These are phyloP conservation scores for Clarias laeviceps DNA, from an alignment of 2,797 vertebrate genomes.

Conservation along the genomic window DNA sequence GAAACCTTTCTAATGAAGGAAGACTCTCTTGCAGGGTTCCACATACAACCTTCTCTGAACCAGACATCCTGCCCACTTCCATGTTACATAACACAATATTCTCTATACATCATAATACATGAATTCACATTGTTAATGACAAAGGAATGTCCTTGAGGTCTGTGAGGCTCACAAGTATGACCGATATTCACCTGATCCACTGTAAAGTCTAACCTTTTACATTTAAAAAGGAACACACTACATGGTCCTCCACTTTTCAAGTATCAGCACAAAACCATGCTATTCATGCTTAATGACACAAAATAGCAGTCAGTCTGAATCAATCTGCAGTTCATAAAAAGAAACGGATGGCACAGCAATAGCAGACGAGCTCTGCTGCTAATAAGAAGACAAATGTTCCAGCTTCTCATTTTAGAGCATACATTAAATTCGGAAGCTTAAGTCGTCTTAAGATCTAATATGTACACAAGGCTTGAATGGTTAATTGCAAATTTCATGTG, in stretches of 20 bases:
- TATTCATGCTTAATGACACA: slow-evolving; percentile 10
- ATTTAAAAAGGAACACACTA: not conserved
- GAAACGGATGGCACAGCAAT: not conserved
- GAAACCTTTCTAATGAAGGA: not conserved
- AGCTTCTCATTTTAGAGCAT: not conserved
- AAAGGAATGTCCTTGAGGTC: not conserved
- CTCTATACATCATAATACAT: not conserved
- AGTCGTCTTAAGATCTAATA: slow-evolving; percentile 23
- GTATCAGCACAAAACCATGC: not conserved
- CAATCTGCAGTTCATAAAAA: slow-evolving; percentile 35
- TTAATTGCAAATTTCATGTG: slow-evolving; percentile 45
- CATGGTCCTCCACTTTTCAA: not conserved
- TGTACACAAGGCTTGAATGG: slow-evolving; percentile 32
- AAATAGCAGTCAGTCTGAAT: slow-evolving; percentile 34
- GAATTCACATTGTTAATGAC: not conserved
- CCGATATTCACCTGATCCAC: slow-evolving; percentile 1
- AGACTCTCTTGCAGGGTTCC: not conserved
- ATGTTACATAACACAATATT: not conserved
- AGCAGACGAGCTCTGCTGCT: not conserved
- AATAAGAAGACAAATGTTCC: slow-evolving; percentile 22
- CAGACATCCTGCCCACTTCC: too few species aligned
- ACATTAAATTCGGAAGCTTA: slow-evolving; percentile 27
- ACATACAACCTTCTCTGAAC: not conserved
- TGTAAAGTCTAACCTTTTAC: not conserved
- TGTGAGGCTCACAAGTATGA: not conserved